phyloP scores from a whole-genome alignment of 2,113 vertebrate species.

The Plecotus auritus region DNA sequence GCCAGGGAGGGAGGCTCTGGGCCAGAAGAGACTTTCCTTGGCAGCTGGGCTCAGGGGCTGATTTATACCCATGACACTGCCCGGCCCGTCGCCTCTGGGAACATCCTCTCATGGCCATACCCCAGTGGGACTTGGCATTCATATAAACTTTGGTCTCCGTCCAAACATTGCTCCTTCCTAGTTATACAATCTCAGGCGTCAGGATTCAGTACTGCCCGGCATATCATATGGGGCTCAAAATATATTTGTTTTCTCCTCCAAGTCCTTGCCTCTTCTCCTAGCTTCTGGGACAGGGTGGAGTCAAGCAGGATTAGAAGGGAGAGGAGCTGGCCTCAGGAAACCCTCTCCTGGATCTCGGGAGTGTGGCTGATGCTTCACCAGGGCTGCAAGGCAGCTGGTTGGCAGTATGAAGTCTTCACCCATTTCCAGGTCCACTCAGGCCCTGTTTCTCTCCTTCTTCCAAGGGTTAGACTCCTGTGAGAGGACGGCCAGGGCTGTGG shows the following conservation, averaged over 20 bases:
- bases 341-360: neutral
- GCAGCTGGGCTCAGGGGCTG: fast-evolving
- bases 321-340: neutral
- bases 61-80: fast-evolving
- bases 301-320: neutral
- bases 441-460: neutral
- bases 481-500: neutral
- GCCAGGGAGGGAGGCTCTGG: neutral
- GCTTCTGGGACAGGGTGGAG: neutral
- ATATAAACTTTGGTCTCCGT: neutral
- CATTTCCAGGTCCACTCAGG: neutral
- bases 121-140: neutral
- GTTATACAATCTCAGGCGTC: neutral
- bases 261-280: neutral
- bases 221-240: neutral
- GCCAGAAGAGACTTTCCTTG: neutral
- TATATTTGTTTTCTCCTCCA: neutral
- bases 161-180: neutral
- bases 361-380: neutral
- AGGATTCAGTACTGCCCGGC: neutral
- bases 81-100: neutral
- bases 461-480: neutral
- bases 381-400: neutral
- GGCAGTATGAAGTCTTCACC: fast-evolving
- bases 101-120: neutral